Percentiles rank a stretch among this genome's conserved stretches.
Conservation (phyloP, 1,140 invertebrate genomes). For the Rhagoletis pomonella region DNA sequence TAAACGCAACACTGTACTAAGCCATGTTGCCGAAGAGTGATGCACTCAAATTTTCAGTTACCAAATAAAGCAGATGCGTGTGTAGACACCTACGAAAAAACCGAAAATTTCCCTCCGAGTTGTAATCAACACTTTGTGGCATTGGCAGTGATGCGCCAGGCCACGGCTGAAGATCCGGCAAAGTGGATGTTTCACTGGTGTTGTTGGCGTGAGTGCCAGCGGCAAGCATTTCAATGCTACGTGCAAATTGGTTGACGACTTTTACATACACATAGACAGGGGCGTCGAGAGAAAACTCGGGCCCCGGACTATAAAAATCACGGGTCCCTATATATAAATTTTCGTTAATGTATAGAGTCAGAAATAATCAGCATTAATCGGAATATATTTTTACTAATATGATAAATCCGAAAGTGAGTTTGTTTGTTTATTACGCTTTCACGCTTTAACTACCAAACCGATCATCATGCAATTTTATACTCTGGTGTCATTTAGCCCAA, state of each 20-base stretch:
- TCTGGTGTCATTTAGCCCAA: no score
- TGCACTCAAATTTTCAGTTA: neutral
- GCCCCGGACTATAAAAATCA: no score
- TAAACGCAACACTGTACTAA: neutral
- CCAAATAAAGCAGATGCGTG: neutral
- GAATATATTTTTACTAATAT: no score
- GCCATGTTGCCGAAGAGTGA: neutral
- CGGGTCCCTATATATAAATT: no score
- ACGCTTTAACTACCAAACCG: no score
- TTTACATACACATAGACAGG: neutral
- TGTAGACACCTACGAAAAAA: neutral
- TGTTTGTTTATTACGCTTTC: no score
- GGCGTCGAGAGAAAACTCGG: no score
- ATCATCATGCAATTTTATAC: no score
- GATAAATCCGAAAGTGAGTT: no score
- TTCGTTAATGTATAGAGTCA: no score
- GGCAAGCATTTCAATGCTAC: neutral
- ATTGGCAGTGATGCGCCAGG: neutral
- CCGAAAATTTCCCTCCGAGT: conserved; percentile 5
- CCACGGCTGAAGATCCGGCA: neutral
- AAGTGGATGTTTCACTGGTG: neutral
- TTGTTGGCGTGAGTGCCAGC: neutral
- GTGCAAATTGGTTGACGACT: neutral
- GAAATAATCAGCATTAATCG: no score
- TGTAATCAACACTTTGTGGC: conserved; percentile 12